These are phyloP conservation scores for Selene dorsalis DNA, from an alignment of 2,797 vertebrate species.

Conservation along the genomic window DNA sequence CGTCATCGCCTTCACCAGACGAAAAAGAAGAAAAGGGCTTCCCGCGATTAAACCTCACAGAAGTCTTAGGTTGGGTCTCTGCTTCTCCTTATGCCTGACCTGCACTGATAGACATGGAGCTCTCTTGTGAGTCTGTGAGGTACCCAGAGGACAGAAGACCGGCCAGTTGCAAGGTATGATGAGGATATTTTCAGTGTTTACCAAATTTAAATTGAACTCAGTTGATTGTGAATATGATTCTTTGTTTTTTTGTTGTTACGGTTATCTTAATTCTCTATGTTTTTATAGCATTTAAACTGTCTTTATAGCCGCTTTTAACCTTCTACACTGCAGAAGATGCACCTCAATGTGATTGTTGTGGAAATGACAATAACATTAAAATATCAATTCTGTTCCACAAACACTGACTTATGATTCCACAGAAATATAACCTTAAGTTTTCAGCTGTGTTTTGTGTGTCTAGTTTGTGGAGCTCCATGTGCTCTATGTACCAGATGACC, in stretches of 20 bases:
- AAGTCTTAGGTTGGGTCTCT: background rate
- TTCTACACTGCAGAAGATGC: no score
- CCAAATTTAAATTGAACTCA: background rate
- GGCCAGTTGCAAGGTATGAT: slow-evolving; percentile 74
- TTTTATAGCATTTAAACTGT: no score
- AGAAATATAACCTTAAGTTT: background rate
- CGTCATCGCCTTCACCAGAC: slow-evolving; percentile 38
- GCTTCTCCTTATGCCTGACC: background rate
- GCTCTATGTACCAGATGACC: slow-evolving; percentile 90
- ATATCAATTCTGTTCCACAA: no score
- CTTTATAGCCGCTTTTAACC: no score
- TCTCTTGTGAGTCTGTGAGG: slow-evolving; percentile 61
- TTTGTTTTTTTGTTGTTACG: no score
- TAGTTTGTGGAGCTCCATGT: slow-evolving; percentile 94
- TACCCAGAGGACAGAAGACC: slow-evolving; percentile 71
- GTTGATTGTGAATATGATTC: background rate
- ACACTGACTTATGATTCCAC: background rate
- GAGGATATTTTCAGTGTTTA: background rate
- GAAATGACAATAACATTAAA: no score
- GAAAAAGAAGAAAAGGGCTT: background rate
- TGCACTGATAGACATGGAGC: slow-evolving; percentile 63
- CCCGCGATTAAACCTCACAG: background rate
- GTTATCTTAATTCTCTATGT: no score
- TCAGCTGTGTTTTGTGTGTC: slow-evolving; percentile 5
- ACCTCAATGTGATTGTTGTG: no score